A percentile compares a stretch with the other conserved stretches of the same genome.
phyloP scores from a whole-genome alignment of 1,140 invertebrate species.

The Stegodyphus mimosarum region DNA sequence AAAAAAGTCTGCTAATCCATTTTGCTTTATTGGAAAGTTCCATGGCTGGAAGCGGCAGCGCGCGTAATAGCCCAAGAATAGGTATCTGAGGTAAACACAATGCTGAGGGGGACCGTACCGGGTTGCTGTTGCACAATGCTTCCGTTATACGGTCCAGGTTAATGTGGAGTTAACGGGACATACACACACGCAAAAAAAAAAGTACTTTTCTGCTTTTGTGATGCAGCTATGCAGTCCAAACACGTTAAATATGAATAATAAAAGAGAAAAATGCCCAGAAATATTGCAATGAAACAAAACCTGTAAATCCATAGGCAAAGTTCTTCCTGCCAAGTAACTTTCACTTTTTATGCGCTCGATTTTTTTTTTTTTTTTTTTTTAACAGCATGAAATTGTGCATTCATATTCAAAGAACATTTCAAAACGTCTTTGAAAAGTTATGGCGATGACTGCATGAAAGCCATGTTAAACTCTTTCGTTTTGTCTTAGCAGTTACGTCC shows the following conservation, averaged over 20 bases:
- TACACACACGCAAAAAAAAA: background rate
- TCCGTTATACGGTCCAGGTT: constrained; percentile 7
- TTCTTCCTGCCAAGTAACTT: no score
- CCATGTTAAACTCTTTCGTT: no score
- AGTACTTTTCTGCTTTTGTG: constrained; percentile 22
- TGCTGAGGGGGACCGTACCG: background rate
- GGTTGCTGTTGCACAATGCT: background rate
- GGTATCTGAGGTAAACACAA: constrained; percentile 12
- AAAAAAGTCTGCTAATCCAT: constrained; percentile 8
- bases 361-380: no score
- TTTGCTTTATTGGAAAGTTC: constrained; percentile 29
- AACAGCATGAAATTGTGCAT: no score
- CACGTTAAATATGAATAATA: constrained; percentile 53
- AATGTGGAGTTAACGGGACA: constrained; percentile 42
- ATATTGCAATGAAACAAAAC: no score
- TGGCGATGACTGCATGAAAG: no score
- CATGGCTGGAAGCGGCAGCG: constrained; percentile 16
- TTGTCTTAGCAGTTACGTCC: no score
- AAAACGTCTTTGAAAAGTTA: no score
- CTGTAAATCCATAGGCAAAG: no score
- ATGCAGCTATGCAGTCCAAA: constrained; percentile 47
- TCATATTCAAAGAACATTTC: no score
- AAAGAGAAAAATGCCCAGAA: constrained; percentile 40
- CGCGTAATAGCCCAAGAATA: constrained; percentile 36
- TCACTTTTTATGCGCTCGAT: no score